Conservation (phyloP, 2,888 invertebrate species). For the Nomada hirtipes region DNA sequence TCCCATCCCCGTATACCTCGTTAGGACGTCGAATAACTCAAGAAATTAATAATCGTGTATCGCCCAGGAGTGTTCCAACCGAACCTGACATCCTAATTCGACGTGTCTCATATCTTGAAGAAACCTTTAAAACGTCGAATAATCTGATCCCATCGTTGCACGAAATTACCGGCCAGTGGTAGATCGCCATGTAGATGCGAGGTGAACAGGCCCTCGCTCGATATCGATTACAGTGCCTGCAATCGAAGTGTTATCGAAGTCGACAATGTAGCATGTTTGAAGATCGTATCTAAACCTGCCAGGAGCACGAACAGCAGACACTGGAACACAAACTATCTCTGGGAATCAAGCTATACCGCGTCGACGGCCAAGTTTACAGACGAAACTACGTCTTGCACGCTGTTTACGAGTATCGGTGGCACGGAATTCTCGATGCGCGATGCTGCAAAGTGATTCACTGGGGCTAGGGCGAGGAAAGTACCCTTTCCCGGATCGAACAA, state of each 20-base stretch:
- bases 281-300: constrained; percentile 61
- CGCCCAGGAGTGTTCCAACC: neutral
- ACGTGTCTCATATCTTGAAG: neutral
- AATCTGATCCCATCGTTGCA: neutral
- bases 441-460: constrained; percentile 48
- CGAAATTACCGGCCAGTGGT: constrained; percentile 11
- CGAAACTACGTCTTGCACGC: constrained; percentile 51
- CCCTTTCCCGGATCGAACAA: constrained; percentile 40
- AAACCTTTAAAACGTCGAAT: neutral
- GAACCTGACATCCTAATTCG: neutral
- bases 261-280: constrained; percentile 54
- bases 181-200: neutral
- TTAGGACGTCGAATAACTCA: neutral
- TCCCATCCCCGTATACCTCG: neutral
- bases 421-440: constrained; percentile 56
- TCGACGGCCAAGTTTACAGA: constrained; percentile 60
- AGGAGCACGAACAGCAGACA: constrained; percentile 43
- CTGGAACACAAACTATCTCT: constrained; percentile 55
- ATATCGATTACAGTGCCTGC: constrained; percentile 50
- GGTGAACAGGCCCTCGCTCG: neutral
- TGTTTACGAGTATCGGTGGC: constrained; percentile 67
- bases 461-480: constrained; percentile 1
- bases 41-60: neutral
- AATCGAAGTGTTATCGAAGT: constrained; percentile 60
- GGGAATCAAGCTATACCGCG: constrained; percentile 49